These are phyloP conservation scores for Xyrauchen texanus DNA, from an alignment of 2,113 vertebrate genomes.

Conservation along the genomic window DNA sequence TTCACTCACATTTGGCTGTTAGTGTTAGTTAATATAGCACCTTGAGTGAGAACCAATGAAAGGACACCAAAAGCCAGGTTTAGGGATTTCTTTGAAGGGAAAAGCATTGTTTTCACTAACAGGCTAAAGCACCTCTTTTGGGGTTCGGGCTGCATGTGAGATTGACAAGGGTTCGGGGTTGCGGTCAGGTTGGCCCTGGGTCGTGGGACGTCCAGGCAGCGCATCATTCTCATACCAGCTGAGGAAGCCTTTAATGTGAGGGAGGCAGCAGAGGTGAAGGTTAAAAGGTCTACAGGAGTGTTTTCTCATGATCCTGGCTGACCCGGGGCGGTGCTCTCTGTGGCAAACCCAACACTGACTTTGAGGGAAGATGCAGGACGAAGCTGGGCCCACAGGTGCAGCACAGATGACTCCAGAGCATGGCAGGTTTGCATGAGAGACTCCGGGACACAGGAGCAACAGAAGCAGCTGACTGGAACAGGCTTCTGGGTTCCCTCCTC, in stretches of 20 bases:
- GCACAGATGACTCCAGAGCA: conserved; percentile 73
- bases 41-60: too few relatives aligned
- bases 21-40: too few relatives aligned
- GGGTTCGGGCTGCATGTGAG: conserved; percentile 57
- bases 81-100: not conserved
- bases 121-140: conserved; percentile 54
- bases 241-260: conserved; percentile 68
- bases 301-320: conserved; percentile 72
- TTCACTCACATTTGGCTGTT: too few relatives aligned
- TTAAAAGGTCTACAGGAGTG: conserved; percentile 70
- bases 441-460: conserved; percentile 53
- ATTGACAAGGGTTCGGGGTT: conserved; percentile 61
- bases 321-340: conserved; percentile 54
- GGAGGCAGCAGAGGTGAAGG: conserved; percentile 62
- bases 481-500: conserved; percentile 61
- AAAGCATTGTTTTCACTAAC: conserved; percentile 50
- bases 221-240: conserved; percentile 36
- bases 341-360: conserved; percentile 61
- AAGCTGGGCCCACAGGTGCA: conserved; percentile 72
- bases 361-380: conserved; percentile 60
- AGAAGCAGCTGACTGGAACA: conserved; percentile 50
- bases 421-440: conserved; percentile 58
- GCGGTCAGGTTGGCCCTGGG: conserved; percentile 53
- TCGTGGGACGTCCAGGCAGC: conserved; percentile 63
- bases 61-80: too few relatives aligned